Conservation (phyloP, 1,140 invertebrate species). For the Danaus plexippus region DNA sequence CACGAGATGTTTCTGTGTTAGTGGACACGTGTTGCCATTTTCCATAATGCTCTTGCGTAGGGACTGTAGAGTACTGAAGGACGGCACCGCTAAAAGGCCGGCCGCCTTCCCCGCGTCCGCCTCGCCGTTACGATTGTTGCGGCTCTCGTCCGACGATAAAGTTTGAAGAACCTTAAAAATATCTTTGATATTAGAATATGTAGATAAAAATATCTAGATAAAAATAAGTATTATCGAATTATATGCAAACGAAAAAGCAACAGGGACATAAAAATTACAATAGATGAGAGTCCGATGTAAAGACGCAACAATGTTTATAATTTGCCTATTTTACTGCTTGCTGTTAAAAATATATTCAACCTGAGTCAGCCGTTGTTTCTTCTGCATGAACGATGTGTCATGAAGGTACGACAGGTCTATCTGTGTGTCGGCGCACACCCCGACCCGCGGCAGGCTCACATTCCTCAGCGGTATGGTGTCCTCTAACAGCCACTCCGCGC, state of each 20-base stretch:
- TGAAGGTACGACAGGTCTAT: slow-evolving; percentile 88
- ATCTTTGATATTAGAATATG: slow-evolving; percentile 17
- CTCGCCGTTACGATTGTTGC: slow-evolving; percentile 72
- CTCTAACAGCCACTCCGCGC: slow-evolving; percentile 98
- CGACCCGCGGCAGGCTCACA: slow-evolving; percentile 86
- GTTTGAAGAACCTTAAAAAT: slow-evolving; percentile 71
- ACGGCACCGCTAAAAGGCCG: slow-evolving; percentile 89
- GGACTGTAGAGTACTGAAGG: slow-evolving; percentile 92
- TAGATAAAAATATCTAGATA: too few relatives aligned
- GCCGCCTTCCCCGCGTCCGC: slow-evolving; percentile 66
- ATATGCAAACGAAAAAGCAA: not conserved
- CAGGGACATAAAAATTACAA: too few relatives aligned
- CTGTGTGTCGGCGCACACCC: slow-evolving; percentile 79
- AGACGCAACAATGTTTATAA: not conserved
- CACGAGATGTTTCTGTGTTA: slow-evolving; percentile 90
- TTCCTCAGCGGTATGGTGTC: slow-evolving; percentile 94
- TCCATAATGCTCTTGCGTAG: slow-evolving; percentile 90
- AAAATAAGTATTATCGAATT: too few relatives aligned
- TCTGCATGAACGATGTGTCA: slow-evolving; percentile 84
- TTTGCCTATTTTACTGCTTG: slow-evolving; percentile 1
- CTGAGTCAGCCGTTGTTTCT: slow-evolving; percentile 83
- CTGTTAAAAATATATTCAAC: slow-evolving; percentile 41
- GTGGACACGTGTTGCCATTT: slow-evolving; percentile 89
- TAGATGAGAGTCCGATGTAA: too few relatives aligned
- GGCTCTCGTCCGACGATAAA: slow-evolving; percentile 74